Evolutionary conservation across 2,797 vertebrate species (phyloP), one percentile per base, ranked within the genome.

Genomic region (Chlorospingus semifuscus): DNA sequence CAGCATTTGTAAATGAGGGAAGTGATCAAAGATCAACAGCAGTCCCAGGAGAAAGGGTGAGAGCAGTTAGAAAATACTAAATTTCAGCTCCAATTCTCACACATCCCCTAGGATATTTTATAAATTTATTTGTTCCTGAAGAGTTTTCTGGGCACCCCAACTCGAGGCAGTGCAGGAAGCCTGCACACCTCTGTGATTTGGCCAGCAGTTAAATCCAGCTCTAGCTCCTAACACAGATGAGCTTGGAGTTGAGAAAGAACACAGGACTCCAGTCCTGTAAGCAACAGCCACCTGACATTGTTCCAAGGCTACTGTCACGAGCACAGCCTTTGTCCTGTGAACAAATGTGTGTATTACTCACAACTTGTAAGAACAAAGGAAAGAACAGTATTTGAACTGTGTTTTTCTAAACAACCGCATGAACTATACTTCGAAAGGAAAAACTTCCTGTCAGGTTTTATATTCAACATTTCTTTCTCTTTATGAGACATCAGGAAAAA

Each of bases 1-100:
- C 94, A 94, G 89, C 8, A 0, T 90, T 96, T 94, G 87, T 94
- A 90, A 94, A 97, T 94, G 89, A 96, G 63, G 63, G 70, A 93
- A 66, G 68, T 68, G 93, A 93, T 96, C 94, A 95, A 91, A 97
- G 87, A 93, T 97, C 91, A 93, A 56, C 8, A 0, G 39, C 66
- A 74, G 52, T 94, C 94, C 87, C 93, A 53, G 59, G 87, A 95
- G 92, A 52, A 93, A 86, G 77, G 83, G 85, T 72, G 85, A 94
- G 89, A 95, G 83, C 63, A 53, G 66, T 79, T 77, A 56, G 87
- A 96, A 96, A 96, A 92, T 86, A 79, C 82, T 81, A 57, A 94
- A 72, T 66, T 94, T 90, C 63, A 82, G 72, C 52, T 90, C 59
- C 0, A 1, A 32, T 86, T 91, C 65, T 84, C 64, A 13, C 37